Evolutionary conservation across 2,888 invertebrate species (phyloP).

Genomic region (Periphyllus acericola): DNA sequence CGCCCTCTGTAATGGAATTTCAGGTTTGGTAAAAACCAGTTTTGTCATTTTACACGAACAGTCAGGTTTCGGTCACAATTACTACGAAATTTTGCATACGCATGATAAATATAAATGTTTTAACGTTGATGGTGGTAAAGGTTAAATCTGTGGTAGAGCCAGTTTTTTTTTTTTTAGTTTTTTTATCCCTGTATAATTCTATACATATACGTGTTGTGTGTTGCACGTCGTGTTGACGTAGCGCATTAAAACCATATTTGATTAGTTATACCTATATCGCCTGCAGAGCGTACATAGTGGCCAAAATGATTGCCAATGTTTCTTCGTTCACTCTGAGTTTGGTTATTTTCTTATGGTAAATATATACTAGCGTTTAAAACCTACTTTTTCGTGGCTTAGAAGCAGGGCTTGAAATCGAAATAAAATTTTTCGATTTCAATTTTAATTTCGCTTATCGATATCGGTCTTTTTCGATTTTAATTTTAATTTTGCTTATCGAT

Average conservation of each 20-base stretch:
- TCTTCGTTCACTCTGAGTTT: background rate
- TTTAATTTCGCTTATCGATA: too few species aligned
- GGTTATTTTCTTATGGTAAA: background rate
- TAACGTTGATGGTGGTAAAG: slow-evolving; percentile 19
- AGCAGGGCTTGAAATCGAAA: too few species aligned
- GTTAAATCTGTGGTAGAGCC: slow-evolving; percentile 35
- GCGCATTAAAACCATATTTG: slow-evolving; percentile 6
- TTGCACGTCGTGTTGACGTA: slow-evolving; percentile 2
- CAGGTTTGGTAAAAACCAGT: slow-evolving; percentile 47
- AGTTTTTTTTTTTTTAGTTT: slow-evolving; percentile 25
- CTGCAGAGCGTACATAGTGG: background rate
- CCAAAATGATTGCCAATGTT: background rate
- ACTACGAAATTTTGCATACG: slow-evolving; percentile 46
- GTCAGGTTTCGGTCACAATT: slow-evolving; percentile 30
- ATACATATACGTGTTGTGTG: background rate
- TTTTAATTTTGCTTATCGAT: too few species aligned
- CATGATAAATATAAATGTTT: slow-evolving; percentile 29
- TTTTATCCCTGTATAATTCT: background rate
- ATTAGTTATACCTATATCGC: slow-evolving; percentile 34
- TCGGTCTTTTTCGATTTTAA: too few species aligned
- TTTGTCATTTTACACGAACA: slow-evolving; percentile 42
- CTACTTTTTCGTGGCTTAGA: background rate
- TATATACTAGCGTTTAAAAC: background rate
- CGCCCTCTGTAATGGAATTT: slow-evolving; percentile 42
- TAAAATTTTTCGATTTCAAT: too few species aligned